Evolutionary conservation across 2,888 invertebrate species (phyloP).

Genomic region (Lottia gigantea): DNA sequence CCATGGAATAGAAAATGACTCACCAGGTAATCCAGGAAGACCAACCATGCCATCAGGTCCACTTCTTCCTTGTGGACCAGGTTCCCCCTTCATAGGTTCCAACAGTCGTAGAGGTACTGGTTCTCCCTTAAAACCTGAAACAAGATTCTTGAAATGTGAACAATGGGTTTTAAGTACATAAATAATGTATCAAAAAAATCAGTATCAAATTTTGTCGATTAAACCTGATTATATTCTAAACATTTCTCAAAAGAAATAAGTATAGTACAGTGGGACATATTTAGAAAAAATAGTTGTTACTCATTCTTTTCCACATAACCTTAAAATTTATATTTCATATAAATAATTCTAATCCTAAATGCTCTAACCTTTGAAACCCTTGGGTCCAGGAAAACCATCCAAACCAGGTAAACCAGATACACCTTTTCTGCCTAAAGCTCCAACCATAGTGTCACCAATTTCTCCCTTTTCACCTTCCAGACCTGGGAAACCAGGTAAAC

Average conservation of each 20-base stretch:
- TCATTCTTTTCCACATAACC: too few relatives aligned
- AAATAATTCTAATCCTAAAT: too few relatives aligned
- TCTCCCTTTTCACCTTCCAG: conserved; percentile 32
- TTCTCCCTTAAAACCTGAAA: conserved; percentile 27
- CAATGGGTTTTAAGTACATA: too few relatives aligned
- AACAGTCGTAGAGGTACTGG: conserved; percentile 39
- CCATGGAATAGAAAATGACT: neutral
- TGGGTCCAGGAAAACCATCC: conserved; percentile 51
- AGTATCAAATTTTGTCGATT: too few relatives aligned
- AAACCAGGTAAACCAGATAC: conserved; percentile 37
- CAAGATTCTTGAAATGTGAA: neutral
- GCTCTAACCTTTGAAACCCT: conserved; percentile 41
- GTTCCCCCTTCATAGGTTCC: conserved; percentile 46
- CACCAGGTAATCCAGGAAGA: conserved; percentile 31
- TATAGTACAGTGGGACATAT: too few relatives aligned
- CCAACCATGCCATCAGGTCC: conserved; percentile 29
- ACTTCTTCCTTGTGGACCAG: conserved; percentile 53
- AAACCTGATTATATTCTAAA: too few relatives aligned
- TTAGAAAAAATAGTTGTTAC: too few relatives aligned
- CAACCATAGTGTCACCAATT: conserved; percentile 24
- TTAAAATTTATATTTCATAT: too few relatives aligned
- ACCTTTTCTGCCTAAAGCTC: conserved; percentile 29
- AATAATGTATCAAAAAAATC: too few relatives aligned
- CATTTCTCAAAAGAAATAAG: too few relatives aligned
- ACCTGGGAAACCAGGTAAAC: conserved; percentile 46